Evolutionary conservation across 2,888 invertebrate species (phyloP), one percentile per base, ranked within the genome.

Genomic region (Ormyrus labotus): DNA sequence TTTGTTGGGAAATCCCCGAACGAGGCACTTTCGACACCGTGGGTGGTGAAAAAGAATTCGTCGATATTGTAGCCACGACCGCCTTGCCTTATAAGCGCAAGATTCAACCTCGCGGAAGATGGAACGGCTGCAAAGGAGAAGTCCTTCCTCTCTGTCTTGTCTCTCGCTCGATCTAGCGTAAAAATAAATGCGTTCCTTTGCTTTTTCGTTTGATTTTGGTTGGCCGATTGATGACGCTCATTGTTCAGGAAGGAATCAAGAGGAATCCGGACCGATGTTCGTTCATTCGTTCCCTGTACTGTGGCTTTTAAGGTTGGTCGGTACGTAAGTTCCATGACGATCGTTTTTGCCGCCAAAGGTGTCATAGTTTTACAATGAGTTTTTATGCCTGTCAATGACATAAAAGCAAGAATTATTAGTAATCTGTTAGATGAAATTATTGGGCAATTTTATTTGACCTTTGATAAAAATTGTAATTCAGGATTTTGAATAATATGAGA

Each of bases 201-300:
- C 5, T 47, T 51, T 63, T 63, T 67, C 34, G 19, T 48, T 81
- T 63, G 76, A 81, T 81, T 81, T 73, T 63, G 67, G 64, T 64
- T 65, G 53, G 11, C 65, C 80, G 74, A 82, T 80, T 82, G 82
- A 82, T 82, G 80, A 74, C 65, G 45, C 73, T 74, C 82, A 78
- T 82, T 82, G 82, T 74, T 80, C 71, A 80, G 61, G 45, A 13
- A 11, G 58, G 65, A 13, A 77, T 61, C 68, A 47, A 5, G 6
- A 57, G 79, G 79, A 76, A 79, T 82, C 80, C 64, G 64, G 80
- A 75, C 65, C 53, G 58, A 57, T 68, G 76, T 78, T 63, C 55
- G 11, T 47, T 50, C 64, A 11, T 45, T 48, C 19, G 47, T 11
- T 6, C 10, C 13, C 64, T 57, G 6, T 34, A 34, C 34, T 34